These are phyloP conservation scores for Todiramphus chloris DNA, from an alignment of 2,113 vertebrate genomes.

Conservation along the genomic window DNA sequence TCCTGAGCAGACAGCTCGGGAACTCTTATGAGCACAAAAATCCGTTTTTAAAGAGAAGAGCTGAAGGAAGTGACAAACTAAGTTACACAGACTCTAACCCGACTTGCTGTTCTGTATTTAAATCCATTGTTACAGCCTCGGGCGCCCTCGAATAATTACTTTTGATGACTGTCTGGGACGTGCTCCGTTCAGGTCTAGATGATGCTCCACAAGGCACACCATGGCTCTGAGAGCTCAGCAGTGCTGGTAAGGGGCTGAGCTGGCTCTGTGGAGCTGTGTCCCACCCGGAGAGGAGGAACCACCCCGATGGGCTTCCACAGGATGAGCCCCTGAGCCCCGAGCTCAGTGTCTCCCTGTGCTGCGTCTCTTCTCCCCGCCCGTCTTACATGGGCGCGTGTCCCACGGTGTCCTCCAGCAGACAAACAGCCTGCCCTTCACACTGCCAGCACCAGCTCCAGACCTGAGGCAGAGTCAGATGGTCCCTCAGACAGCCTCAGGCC, in stretches of 20 bases:
- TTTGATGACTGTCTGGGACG: background rate
- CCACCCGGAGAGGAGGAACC: background rate
- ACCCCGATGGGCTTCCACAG: accelerated
- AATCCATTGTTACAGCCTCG: background rate
- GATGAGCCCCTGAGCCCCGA: background rate
- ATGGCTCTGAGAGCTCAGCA: accelerated
- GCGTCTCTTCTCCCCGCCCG: accelerated
- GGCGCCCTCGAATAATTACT: background rate
- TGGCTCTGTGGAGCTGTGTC: background rate
- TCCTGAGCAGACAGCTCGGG: background rate
- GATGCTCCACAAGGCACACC: background rate
- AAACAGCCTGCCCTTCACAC: background rate
- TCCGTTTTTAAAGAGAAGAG: background rate
- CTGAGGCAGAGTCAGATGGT: background rate
- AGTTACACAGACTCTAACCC: background rate
- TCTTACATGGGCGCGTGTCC: background rate
- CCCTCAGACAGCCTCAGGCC: background rate
- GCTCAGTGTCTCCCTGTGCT: background rate
- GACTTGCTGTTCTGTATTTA: conserved; percentile 14
- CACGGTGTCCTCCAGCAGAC: background rate
- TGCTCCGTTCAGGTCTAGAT: background rate
- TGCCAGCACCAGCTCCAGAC: background rate
- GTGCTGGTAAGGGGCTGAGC: background rate
- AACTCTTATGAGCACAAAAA: background rate
- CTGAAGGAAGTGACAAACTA: background rate